Base-by-base conservation (phyloP, 2,113 vertebrate species). In the Lycaon pictus region DNA sequence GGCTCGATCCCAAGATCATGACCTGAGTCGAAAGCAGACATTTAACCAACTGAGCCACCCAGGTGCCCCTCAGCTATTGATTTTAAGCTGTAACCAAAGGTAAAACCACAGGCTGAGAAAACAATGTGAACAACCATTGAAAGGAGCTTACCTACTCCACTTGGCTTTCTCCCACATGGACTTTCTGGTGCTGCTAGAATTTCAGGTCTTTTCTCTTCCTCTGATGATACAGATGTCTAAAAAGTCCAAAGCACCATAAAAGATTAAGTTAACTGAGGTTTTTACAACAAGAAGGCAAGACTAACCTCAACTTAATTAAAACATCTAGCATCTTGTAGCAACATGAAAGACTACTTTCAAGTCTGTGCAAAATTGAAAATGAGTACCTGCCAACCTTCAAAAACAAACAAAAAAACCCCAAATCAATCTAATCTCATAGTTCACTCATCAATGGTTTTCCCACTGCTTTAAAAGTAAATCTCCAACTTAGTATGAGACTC, bases 191-290 rank as follows among this genome's bases (percentile, higher is more conserved):
- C 22, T 23, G 35, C 65, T 51, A 27, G 12, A 35, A 63, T 25
- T 27, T 56, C 93, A 17, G 8, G 85, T 9, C 32, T 86, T 83
- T 77, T 94, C 74, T 93, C 88, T 48, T 95, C 85, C 23, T 79
- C 84, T 35, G 97, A 93, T 63, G 53, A 79, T 32, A 95, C 67
- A 80, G 32, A 60, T 74, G 55, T 88, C 98, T 98, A 89, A 77
- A 96, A 90, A 95, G 32, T 88, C 8, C 96, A 96, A 94, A 94
- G 43, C 13, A 85, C 25, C 90, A 81, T 72, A 94, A 83, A 79
- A 95, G 53, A 13, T 13, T 32, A 67, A 96, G 56, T 72, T 87
- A 84, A 60, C 17, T 51, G 53, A 32, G 71, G 25, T 37, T 95
- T 94, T 74, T 72, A 72, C 4, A 93, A 69, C 7, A 35, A 62